Conservation (phyloP, 1,140 invertebrate species). For the Ceratosolen solmsi region DNA sequence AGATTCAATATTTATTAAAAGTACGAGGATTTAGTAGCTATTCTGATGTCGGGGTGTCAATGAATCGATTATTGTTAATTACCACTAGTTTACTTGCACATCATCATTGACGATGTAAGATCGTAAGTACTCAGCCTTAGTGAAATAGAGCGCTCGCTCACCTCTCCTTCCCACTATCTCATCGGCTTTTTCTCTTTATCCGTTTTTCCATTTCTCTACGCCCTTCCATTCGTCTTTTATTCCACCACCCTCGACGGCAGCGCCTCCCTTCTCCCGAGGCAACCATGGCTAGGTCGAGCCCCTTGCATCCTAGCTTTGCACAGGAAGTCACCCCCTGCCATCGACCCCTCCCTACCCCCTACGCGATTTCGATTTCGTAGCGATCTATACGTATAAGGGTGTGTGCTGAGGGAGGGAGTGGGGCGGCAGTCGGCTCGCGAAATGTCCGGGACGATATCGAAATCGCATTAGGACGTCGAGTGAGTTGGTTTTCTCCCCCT, state of each 20-base stretch:
- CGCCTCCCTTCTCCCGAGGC: slow-evolving; percentile 7
- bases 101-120: background rate
- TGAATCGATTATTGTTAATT: no score
- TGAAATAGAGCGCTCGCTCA: background rate
- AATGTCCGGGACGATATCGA: slow-evolving; percentile 64
- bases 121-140: background rate
- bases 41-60: no score
- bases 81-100: no score
- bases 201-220: slow-evolving; percentile 37
- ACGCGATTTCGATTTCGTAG: slow-evolving; percentile 41
- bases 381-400: background rate
- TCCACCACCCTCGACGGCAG: background rate
- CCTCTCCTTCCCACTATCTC: slow-evolving; percentile 1
- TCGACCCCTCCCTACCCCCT: slow-evolving; percentile 9
- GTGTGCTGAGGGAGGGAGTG: slow-evolving; percentile 24
- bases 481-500: background rate
- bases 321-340: slow-evolving; percentile 33
- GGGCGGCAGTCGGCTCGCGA: slow-evolving; percentile 58
- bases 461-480: slow-evolving; percentile 62
- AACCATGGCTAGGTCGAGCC: background rate
- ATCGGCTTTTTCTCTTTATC: slow-evolving; percentile 23
- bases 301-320: slow-evolving; percentile 14
- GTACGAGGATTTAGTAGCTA: no score
- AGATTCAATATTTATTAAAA: no score
- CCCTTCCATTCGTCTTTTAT: slow-evolving; percentile 11